Evolutionary conservation across 2,888 invertebrate genomes (phyloP).

Genomic region (Strigamia crassipes): DNA sequence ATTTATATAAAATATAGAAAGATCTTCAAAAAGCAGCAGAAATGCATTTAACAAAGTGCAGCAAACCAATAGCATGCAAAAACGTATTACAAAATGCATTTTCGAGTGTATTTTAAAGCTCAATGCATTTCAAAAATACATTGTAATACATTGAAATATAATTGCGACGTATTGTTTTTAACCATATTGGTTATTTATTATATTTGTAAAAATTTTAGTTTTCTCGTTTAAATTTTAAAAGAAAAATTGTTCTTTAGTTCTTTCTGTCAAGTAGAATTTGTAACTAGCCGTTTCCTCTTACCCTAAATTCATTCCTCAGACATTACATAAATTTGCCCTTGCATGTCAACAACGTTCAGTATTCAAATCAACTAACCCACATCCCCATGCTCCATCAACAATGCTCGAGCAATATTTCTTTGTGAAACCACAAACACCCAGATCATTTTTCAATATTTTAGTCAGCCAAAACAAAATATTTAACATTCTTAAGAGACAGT

Average conservation of each 20-base stretch:
- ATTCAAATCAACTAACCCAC: not conserved
- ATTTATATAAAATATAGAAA: too few species aligned
- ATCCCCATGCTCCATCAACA: not conserved
- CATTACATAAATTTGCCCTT: constrained; percentile 3
- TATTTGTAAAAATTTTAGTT: not conserved
- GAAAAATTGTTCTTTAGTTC: not conserved
- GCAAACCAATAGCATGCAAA: too few species aligned
- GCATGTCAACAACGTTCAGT: not conserved
- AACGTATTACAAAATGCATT: too few species aligned
- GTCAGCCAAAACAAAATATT: not conserved
- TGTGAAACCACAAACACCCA: not conserved
- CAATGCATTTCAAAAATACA: too few species aligned
- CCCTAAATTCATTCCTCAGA: not conserved
- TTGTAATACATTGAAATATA: too few species aligned
- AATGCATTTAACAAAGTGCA: too few species aligned
- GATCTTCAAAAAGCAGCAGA: too few species aligned
- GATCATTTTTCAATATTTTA: not conserved
- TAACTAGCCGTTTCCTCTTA: not conserved
- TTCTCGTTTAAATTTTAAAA: not conserved
- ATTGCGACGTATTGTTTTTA: too few species aligned
- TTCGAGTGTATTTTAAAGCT: too few species aligned
- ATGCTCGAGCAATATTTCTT: not conserved
- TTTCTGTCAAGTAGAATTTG: not conserved
- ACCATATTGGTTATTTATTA: too few species aligned
- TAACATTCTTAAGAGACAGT: not conserved